These are phyloP conservation scores for Pavo muticus DNA, from an alignment of 2,113 vertebrate species.

Conservation along the genomic window DNA sequence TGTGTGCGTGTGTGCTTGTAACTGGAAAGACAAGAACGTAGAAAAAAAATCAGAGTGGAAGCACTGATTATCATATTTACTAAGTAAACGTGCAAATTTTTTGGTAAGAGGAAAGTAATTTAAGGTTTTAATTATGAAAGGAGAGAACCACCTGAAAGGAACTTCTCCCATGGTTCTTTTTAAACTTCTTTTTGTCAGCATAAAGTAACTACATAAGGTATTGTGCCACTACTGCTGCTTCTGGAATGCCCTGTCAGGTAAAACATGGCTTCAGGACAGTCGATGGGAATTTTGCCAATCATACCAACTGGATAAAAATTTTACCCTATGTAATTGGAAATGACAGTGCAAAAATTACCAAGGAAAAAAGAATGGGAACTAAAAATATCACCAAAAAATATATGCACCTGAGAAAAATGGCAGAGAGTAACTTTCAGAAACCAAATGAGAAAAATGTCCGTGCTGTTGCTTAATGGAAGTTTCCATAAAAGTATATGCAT, in stretches of 20 bases:
- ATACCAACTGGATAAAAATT: neutral
- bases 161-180: neutral
- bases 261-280: neutral
- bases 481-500: neutral
- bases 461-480: neutral
- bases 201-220: neutral
- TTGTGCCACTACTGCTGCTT: neutral
- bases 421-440: neutral
- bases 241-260: neutral
- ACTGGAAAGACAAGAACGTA: neutral
- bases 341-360: neutral
- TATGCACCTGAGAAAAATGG: neutral
- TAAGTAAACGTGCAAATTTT: neutral
- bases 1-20: accelerated
- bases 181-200: neutral
- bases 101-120: neutral
- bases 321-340: neutral
- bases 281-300: neutral
- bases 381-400: neutral
- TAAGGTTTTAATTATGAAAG: neutral
- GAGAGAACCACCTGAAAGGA: neutral
- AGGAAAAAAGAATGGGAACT: neutral
- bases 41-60: neutral
- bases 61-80: neutral
- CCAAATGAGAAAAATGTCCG: neutral